Conservation (phyloP, 1,140 invertebrate species). For the Argopecten irradians region DNA sequence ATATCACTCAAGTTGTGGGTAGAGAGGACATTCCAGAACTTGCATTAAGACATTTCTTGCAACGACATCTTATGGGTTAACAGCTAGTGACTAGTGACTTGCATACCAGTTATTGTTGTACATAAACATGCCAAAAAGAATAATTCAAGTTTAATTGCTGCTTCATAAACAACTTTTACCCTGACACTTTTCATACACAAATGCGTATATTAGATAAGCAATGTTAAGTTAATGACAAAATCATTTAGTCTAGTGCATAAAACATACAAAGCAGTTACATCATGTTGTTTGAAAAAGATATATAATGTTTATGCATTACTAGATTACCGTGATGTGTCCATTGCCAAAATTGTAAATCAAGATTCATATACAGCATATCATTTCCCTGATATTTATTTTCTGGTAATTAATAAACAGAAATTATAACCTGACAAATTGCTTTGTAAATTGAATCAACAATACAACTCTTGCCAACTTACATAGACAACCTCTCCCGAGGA, state of each 20-base stretch:
- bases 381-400: background rate
- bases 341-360: background rate
- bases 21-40: too few species aligned
- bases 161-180: background rate
- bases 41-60: too few species aligned
- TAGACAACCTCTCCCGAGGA: too few species aligned
- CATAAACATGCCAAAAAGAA: background rate
- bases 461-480: background rate
- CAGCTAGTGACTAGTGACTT: background rate
- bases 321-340: background rate
- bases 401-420: background rate
- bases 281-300: background rate
- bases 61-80: too few species aligned
- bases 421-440: background rate
- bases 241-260: background rate
- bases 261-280: background rate
- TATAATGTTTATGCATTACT: background rate
- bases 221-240: background rate
- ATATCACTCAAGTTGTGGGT: too few species aligned
- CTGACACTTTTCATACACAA: background rate
- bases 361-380: background rate
- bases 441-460: background rate
- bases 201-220: background rate
- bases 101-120: background rate
- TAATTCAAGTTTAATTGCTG: background rate